Evolutionary conservation across 1,140 invertebrate species (phyloP).

Genomic region (Bradynema listronoti): DNA sequence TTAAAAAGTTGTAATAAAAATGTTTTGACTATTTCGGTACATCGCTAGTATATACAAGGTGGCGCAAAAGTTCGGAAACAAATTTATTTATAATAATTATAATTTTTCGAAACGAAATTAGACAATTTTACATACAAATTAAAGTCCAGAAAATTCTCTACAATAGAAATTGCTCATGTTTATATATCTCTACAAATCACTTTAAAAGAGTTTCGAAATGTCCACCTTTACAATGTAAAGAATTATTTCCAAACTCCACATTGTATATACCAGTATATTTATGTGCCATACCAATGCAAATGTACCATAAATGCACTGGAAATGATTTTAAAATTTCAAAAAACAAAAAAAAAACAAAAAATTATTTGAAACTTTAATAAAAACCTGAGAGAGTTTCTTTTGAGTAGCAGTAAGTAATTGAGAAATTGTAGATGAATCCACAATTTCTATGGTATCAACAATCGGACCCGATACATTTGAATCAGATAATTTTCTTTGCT

Average conservation of each 20-base stretch:
- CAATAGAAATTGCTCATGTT: too few species aligned
- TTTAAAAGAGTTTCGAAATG: too few species aligned
- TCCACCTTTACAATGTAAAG: background rate
- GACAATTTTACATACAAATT: too few species aligned
- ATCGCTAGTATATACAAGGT: too few species aligned
- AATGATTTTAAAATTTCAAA: background rate
- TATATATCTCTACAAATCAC: too few species aligned
- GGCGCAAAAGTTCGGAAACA: too few species aligned
- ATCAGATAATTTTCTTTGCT: conserved; percentile 43
- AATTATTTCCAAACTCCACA: background rate
- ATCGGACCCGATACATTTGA: conserved; percentile 42
- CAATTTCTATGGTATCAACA: conserved; percentile 39
- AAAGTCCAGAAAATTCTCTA: too few species aligned
- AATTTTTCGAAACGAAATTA: too few species aligned
- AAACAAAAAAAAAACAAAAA: background rate
- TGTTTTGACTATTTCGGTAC: too few species aligned
- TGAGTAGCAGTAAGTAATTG: conserved; percentile 6
- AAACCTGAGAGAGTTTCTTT: conserved; percentile 4
- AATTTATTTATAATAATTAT: too few species aligned
- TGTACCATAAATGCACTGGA: background rate
- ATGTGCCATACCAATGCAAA: background rate
- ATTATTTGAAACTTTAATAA: background rate
- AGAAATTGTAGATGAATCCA: background rate
- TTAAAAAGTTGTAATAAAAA: too few species aligned
- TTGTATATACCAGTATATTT: background rate